A percentile compares a stretch with the other conserved stretches of the same genome.
Conservation (phyloP, 2,797 vertebrate species). For the Poeciliopsis infans region DNA sequence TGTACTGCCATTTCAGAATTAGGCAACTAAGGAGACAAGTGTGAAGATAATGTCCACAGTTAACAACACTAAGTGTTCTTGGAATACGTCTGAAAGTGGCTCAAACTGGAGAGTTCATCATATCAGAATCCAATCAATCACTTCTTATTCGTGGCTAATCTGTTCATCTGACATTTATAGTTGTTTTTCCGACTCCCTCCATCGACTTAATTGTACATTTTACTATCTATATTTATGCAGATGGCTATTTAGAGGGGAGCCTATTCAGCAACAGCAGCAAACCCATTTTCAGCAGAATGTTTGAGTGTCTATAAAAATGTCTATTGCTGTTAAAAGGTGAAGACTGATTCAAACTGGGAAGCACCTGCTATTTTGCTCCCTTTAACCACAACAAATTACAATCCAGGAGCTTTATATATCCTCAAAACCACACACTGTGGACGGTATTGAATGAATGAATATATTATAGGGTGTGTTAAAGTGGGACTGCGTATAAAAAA, state of each 20-base stretch:
- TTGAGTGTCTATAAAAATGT: conserved; percentile 8
- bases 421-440: conserved; percentile 47
- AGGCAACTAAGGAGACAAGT: conserved; percentile 24
- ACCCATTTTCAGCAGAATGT: conserved; percentile 42
- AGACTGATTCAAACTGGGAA: conserved; percentile 50
- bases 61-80: conserved; percentile 1
- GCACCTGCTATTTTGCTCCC: conserved; percentile 27
- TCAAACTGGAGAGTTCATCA: conserved; percentile 59
- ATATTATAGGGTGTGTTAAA: conserved; percentile 49
- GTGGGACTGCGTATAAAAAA: conserved; percentile 9
- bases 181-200: conserved; percentile 63
- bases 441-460: conserved; percentile 50
- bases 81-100: conserved; percentile 35
- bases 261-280: conserved; percentile 53
- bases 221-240: conserved; percentile 61
- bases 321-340: conserved; percentile 21
- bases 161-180: conserved; percentile 70
- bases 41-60: conserved; percentile 22
- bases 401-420: conserved; percentile 31
- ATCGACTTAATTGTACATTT: conserved; percentile 66
- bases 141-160: conserved; percentile 57
- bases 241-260: conserved; percentile 55
- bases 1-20: conserved; percentile 30
- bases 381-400: conserved; percentile 48
- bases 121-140: conserved; percentile 53